Base-by-base conservation (phyloP, 2,113 vertebrate genomes). In the Ancistrus triradiatus region DNA sequence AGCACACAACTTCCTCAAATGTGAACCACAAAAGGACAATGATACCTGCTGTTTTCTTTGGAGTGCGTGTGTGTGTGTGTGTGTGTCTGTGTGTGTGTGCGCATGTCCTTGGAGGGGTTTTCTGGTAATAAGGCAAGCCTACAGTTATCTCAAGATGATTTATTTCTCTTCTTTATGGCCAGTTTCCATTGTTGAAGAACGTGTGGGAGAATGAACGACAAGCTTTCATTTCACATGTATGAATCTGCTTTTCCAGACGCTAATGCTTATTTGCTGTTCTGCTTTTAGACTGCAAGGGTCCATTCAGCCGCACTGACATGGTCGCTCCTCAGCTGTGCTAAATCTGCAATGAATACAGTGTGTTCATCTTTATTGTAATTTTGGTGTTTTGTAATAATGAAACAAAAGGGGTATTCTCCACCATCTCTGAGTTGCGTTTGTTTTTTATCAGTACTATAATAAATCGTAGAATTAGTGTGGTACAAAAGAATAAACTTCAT, bases 71-170 rank as follows among this genome's bases (percentile, higher is more conserved):
- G 55, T 38, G 46, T 44, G 47, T 33, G 17, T 53, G 48, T 47
- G 40, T 38, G 44, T n/a, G 19, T 19, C 15, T 24, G 33, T 38
- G 66, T 40, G 66, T 47, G 18, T 40, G 58, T 33, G 40, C 15
- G 38, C 35, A 35, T 40, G 52, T n/a, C 11, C 43, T 21, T 59
- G 53, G 35, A 49, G 33, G 28, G 47, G 19, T 31, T 24, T 64
- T 35, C 62, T 64, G 40, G 56, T 59, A 59, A 59, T 59, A 59
- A 44, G 40, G 56, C 21, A 24, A 59, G 67, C 13, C 59, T 46
- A 25, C 43, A 47, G 52, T 58, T 51, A 52, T 51, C 49, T 19
- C 38, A 1, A 35, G 37, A 17, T 25, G 22, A 51, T 56, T 55
- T 69, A 19, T 35, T 40, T 44, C 27, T 35, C 15, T 44, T 43